Conservation (phyloP, 2,797 vertebrate genomes). For the Peromyscus nudipes region DNA sequence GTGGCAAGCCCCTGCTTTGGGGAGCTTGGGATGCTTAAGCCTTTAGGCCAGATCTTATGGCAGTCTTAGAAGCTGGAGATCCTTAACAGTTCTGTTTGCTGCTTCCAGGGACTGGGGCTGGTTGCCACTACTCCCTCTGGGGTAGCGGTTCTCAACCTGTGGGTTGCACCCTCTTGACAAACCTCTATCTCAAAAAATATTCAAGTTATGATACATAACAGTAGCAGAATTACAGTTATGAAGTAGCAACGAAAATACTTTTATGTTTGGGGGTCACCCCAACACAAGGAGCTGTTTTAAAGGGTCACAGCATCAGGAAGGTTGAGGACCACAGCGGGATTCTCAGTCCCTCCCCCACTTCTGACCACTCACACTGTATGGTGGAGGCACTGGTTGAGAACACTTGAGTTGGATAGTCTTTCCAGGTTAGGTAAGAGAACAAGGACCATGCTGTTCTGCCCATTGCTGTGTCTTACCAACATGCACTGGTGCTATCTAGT, state of each 20-base stretch:
- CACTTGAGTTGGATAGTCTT: not conserved
- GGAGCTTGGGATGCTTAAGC: not conserved
- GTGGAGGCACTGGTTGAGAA: not conserved
- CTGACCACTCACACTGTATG: not conserved
- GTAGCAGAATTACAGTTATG: not conserved
- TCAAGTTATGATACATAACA: not conserved
- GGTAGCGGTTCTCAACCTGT: not conserved
- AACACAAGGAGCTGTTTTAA: no score
- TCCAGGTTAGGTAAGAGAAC: not conserved
- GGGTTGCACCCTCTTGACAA: not conserved
- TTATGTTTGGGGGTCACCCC: no score
- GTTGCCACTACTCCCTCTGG: not conserved
- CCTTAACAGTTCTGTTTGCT: slow-evolving; percentile 13
- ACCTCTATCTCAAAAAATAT: not conserved
- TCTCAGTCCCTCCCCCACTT: not conserved
- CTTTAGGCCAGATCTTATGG: slow-evolving; percentile 43
- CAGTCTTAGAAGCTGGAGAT: slow-evolving; percentile 57
- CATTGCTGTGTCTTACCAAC: not conserved
- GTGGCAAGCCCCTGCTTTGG: not conserved
- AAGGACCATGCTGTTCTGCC: not conserved
- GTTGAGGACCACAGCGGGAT: not conserved
- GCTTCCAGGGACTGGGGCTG: slow-evolving; percentile 6
- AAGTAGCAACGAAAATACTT: not conserved
- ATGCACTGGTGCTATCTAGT: rapidly evolving
- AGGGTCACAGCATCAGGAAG: not conserved